Evolutionary conservation across 2,888 invertebrate genomes (phyloP).

Genomic region (Brenthis hecate): DNA sequence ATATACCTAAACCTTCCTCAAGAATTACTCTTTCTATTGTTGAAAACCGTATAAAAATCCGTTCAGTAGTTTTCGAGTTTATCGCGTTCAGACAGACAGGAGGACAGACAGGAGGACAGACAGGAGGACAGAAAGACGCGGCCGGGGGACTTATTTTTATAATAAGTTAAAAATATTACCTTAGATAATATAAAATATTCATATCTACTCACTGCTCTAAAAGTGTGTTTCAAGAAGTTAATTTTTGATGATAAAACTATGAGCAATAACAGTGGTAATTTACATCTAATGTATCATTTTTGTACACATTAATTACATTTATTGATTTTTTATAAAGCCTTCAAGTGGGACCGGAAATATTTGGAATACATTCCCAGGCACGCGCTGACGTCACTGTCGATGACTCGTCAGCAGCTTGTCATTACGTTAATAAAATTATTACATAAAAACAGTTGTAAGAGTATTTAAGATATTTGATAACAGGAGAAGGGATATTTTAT

Average conservation of each 20-base stretch:
- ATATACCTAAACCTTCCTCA: no score
- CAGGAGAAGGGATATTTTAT: no score
- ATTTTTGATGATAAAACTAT: background rate
- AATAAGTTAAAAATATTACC: no score
- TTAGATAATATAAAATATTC: no score
- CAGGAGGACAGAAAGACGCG: no score
- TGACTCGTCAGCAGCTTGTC: conserved; percentile 30
- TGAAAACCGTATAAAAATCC: no score
- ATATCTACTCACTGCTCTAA: background rate
- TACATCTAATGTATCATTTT: background rate
- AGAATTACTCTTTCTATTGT: no score
- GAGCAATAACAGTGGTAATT: background rate
- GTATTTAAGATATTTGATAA: no score
- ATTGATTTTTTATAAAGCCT: conserved; percentile 29
- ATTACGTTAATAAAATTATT: conserved; percentile 10
- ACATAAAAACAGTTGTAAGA: background rate
- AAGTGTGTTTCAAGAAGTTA: background rate
- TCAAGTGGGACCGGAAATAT: conserved; percentile 51
- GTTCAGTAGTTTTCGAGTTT: no score
- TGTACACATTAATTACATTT: conserved; percentile 5
- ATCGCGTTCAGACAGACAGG: no score
- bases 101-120: no score
- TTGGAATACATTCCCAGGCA: conserved; percentile 50
- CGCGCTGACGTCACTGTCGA: conserved; percentile 37
- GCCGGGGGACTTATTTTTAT: no score